phyloP scores from a whole-genome alignment of 2,797 vertebrate species.

The Adrianichthys oophorus region DNA sequence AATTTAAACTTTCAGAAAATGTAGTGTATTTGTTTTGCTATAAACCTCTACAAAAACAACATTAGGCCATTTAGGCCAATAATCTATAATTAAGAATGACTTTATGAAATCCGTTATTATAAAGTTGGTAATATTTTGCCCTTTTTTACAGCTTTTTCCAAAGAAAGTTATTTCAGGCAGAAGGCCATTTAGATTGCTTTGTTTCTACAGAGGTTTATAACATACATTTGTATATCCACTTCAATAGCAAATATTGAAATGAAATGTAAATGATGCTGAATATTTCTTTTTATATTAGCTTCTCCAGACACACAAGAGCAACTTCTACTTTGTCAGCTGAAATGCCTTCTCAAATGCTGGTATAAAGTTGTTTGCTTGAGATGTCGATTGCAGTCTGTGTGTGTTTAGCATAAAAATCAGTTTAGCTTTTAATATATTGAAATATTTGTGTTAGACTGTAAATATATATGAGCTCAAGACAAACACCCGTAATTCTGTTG shows the following conservation, averaged over 20 bases:
- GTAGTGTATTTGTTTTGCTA: no score
- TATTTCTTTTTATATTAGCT: slow-evolving; percentile 3
- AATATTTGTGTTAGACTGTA: slow-evolving; percentile 9
- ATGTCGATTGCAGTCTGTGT: slow-evolving; percentile 31
- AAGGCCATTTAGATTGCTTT: no score
- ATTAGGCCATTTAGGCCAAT: no score
- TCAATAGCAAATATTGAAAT: slow-evolving; percentile 4
- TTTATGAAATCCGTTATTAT: no score
- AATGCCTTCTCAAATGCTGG: slow-evolving; percentile 7
- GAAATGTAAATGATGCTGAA: slow-evolving; percentile 17
- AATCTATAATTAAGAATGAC: no score
- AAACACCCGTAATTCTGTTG: background rate
- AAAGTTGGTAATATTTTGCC: no score
- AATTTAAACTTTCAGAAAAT: no score
- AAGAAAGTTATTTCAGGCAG: no score
- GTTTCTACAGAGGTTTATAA: no score
- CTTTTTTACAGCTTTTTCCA: no score
- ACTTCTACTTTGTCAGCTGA: slow-evolving; percentile 6
- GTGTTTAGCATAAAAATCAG: slow-evolving; percentile 27
- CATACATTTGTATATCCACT: background rate
- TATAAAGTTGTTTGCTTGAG: slow-evolving; percentile 8
- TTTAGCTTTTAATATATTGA: slow-evolving; percentile 21
- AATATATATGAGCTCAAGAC: slow-evolving; percentile 14
- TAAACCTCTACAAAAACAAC: no score
- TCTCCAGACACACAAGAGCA: background rate